Evolutionary conservation across 2,113 vertebrate species (phyloP).

Genomic region (Sylvietta virens): DNA sequence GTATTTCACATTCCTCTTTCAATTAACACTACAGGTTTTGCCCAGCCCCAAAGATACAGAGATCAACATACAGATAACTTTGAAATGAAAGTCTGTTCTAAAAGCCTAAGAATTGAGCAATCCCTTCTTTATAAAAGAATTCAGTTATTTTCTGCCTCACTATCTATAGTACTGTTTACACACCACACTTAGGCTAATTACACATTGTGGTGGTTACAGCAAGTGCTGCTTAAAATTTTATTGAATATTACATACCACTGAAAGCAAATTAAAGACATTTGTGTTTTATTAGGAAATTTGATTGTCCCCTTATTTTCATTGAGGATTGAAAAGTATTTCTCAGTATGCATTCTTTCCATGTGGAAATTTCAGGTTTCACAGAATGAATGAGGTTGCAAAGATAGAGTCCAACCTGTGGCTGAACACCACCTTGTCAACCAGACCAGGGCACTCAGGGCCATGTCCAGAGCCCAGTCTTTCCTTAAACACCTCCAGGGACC

Average conservation of each 20-base stretch:
- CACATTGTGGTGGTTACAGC: accelerated
- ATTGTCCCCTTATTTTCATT: accelerated
- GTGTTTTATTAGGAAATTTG: neutral
- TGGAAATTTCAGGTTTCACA: neutral
- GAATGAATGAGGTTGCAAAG: neutral
- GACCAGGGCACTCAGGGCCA: neutral
- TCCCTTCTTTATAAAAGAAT: neutral
- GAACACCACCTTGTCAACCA: neutral
- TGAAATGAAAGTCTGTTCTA: neutral
- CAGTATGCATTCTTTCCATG: accelerated
- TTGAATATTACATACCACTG: neutral
- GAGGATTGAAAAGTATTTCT: neutral
- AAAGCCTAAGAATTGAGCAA: neutral
- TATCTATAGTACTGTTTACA: neutral
- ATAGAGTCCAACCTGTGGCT: neutral
- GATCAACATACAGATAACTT: accelerated
- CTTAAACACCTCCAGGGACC: neutral
- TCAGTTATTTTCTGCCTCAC: neutral
- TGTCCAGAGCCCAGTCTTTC: neutral
- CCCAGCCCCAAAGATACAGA: neutral
- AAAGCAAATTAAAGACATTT: neutral
- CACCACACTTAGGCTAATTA: neutral
- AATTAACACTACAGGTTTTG: neutral
- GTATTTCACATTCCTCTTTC: neutral
- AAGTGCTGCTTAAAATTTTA: neutral